Percentiles rank a stretch among this genome's conserved stretches.
Conservation (phyloP, 2,113 vertebrate species). For the Gymnorhina tibicen region DNA sequence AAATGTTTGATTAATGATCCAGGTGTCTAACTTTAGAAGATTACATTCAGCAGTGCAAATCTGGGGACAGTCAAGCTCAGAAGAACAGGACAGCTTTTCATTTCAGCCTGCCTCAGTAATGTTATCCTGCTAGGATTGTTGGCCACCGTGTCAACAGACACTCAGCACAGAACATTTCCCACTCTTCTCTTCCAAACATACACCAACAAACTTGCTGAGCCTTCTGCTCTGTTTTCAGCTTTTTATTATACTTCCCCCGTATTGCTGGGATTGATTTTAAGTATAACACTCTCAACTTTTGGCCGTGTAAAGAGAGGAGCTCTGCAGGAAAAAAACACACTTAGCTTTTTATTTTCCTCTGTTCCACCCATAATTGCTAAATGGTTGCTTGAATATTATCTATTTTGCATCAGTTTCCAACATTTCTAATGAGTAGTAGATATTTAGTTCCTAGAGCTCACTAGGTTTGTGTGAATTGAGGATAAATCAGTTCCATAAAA, state of each 20-base stretch:
- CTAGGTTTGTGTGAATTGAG: background rate
- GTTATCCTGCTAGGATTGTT: background rate
- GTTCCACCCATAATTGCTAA: background rate
- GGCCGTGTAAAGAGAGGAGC: background rate
- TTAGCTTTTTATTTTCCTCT: background rate
- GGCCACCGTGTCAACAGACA: background rate
- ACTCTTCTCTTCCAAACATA: background rate
- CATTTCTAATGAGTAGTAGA: background rate
- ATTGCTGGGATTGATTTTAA: background rate
- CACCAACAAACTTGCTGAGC: background rate
- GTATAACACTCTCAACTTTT: background rate
- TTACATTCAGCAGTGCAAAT: background rate
- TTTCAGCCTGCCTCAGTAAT: background rate
- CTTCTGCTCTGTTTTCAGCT: background rate
- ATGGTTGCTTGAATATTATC: background rate
- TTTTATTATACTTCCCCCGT: background rate
- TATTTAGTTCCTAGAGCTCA: background rate
- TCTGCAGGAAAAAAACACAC: background rate
- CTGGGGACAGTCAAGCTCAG: background rate
- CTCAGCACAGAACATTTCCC: background rate
- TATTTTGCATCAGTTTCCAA: background rate
- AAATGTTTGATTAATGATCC: slow-evolving; percentile 33
- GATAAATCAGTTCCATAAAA: background rate
- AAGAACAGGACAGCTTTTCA: background rate
- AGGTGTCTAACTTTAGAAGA: slow-evolving; percentile 23